These are phyloP conservation scores for Macrophya annulata DNA, from an alignment of 2,888 invertebrate species.

Conservation along the genomic window DNA sequence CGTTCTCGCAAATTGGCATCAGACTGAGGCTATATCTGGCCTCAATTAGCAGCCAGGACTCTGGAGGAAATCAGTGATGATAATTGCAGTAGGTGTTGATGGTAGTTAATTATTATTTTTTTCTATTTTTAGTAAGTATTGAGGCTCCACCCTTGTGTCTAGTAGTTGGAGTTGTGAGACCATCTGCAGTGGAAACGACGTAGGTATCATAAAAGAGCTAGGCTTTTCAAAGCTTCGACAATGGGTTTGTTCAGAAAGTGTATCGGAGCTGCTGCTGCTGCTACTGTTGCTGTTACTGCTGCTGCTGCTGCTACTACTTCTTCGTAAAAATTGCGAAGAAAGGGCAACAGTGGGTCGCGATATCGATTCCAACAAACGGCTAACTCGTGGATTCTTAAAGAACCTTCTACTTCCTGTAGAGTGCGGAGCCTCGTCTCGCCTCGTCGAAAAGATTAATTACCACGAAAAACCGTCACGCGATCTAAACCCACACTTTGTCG, in stretches of 20 bases:
- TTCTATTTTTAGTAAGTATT: background rate
- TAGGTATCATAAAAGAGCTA: background rate
- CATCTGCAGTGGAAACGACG: background rate
- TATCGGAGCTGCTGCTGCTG: background rate
- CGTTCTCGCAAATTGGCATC: conserved; percentile 42
- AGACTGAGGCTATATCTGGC: conserved; percentile 11
- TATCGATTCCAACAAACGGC: conserved; percentile 46
- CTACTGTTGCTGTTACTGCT: background rate
- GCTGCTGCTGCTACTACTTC: background rate
- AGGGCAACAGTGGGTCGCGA: conserved; percentile 24
- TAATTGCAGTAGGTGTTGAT: background rate
- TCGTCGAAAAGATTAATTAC: conserved; percentile 33
- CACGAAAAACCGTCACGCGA: conserved; percentile 38
- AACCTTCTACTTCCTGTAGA: background rate
- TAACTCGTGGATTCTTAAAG: conserved; percentile 22
- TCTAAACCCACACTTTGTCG: background rate
- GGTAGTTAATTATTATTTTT: background rate
- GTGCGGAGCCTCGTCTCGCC: background rate
- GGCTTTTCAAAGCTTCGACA: background rate
- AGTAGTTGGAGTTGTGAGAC: background rate
- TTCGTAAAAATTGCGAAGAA: conserved; percentile 24
- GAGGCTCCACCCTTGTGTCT: too few species aligned
- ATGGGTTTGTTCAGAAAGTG: background rate
- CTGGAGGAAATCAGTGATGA: conserved; percentile 18
- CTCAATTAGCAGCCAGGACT: conserved; percentile 27